Evolutionary conservation across 1,140 invertebrate genomes (phyloP).

Genomic region (Ostrea edulis): DNA sequence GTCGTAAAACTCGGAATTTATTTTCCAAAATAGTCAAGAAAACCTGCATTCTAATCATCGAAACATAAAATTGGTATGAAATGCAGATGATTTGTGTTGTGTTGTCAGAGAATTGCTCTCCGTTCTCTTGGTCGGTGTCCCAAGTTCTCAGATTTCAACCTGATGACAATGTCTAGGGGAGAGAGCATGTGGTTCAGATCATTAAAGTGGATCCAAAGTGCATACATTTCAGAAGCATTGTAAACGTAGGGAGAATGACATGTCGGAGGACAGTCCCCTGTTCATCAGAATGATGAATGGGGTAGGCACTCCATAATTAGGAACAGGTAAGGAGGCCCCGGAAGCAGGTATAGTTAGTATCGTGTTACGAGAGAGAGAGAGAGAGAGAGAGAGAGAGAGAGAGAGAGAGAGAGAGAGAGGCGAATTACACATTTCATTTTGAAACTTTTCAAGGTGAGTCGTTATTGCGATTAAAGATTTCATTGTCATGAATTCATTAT

Average conservation of each 20-base stretch:
- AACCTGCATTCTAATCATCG: background rate
- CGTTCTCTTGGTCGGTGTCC: background rate
- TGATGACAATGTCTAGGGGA: constrained; percentile 16
- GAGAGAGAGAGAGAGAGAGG: background rate
- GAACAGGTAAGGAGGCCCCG: constrained; percentile 5
- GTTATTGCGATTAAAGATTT: too few relatives aligned
- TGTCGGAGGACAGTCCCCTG: constrained; percentile 2
- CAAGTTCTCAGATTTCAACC: background rate
- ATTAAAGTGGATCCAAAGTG: constrained; percentile 12
- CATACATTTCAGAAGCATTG: constrained; percentile 11
- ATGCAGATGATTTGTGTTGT: background rate
- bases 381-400: constrained; percentile 15
- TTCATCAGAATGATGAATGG: background rate
- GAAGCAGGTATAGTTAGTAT: background rate
- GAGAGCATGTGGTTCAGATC: constrained; percentile 14
- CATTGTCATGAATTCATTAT: too few relatives aligned
- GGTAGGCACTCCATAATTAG: constrained; percentile 18
- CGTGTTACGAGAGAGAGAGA: constrained; percentile 24
- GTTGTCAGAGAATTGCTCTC: background rate
- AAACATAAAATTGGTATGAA: background rate
- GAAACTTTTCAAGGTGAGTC: too few relatives aligned
- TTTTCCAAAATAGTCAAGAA: background rate
- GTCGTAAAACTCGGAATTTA: background rate
- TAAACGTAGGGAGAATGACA: background rate
- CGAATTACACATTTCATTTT: too few relatives aligned